Evolutionary conservation across 2,888 invertebrate species (phyloP), one percentile per base, ranked within the genome.

Genomic region (Eupeodes latifasciatus): DNA sequence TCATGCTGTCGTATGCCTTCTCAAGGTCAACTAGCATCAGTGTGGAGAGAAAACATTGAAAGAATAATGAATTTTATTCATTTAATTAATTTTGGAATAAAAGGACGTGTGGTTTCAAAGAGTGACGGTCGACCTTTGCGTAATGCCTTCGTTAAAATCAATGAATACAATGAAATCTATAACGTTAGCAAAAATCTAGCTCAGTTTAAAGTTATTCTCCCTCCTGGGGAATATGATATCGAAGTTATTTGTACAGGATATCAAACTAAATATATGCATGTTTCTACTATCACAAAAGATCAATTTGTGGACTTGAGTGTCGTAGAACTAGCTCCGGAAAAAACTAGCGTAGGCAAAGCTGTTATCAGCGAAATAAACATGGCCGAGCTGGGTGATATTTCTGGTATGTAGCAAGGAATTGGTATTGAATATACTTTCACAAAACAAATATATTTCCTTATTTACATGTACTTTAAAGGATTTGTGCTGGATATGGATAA

Each of bases 1-100:
- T 96, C 96, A 77, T 98, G 98, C 91, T 98, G 98, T 92, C 96
- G 96, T 90, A 97, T 97, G 95, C 98, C 98, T 0, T 91, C 93
- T 0, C 94, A 95, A n/a, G 93, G 92, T 0, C 94, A 95, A 66
- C 94, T 98, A n/a, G 96, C 95, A 0, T 94, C 94, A 89, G 95
- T 96, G 10, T 97, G 97, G 97, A 95, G 96, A 90, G 95, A 96
- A 83, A 96, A 96, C 91, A 91, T 96, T 72, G 94, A 94, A 19
- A 95, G 96, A 5, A 94, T 96, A 5, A 95, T 96, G 94, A 94
- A 95, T 90, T 95, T 96, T 69, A 92, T 96, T 2, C 94, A 94
- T 59, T 92, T 95, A 67, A 94, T 95, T n/a, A 95, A 95, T 78
- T 96, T 96, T 27, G 96, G 98, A 66, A 94, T 97, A 2, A 94